phyloP scores from a whole-genome alignment of 2,113 vertebrate genomes.

The Bujurquina vittata region DNA sequence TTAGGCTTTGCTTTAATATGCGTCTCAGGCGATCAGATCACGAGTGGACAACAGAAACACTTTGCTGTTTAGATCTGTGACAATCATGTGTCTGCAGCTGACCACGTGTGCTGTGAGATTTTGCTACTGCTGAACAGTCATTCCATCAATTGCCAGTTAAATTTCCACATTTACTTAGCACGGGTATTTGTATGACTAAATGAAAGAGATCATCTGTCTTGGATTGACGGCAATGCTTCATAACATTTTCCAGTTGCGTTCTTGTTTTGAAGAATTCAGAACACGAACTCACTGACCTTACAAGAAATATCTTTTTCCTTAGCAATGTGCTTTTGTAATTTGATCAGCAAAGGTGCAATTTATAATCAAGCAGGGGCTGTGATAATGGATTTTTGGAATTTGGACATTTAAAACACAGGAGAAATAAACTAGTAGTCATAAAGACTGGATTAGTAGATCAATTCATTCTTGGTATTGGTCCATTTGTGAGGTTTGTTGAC shows the following conservation, averaged over 20 bases:
- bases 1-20: not conserved
- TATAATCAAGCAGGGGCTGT: not conserved
- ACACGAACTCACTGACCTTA: not conserved
- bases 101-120: too few species aligned
- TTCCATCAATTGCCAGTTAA: not conserved
- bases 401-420: not conserved
- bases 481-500: constrained; percentile 7
- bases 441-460: not conserved
- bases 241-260: not conserved
- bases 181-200: not conserved
- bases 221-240: not conserved
- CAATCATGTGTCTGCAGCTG: constrained; percentile 2
- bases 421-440: not conserved
- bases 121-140: not conserved
- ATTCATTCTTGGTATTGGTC: not conserved
- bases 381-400: not conserved
- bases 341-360: not conserved
- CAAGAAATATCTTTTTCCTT: not conserved
- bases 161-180: not conserved
- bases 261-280: not conserved
- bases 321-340: not conserved
- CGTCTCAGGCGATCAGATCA: not conserved
- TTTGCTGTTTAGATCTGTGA: not conserved
- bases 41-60: not conserved
- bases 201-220: not conserved